phyloP scores from a whole-genome alignment of 2,797 vertebrate genomes.

The Sebastes alutus region DNA sequence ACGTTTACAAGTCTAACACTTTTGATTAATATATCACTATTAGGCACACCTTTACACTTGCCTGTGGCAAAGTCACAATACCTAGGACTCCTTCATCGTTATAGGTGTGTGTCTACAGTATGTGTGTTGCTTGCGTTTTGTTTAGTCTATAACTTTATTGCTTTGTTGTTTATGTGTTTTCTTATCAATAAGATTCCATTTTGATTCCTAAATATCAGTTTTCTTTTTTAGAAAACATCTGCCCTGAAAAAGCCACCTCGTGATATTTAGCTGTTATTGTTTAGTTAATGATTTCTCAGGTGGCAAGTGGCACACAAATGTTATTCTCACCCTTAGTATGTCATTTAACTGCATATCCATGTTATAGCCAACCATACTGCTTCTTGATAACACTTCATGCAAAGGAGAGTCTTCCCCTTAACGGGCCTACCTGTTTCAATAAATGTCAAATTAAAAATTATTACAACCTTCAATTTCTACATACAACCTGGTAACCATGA shows the following conservation, averaged over 20 bases:
- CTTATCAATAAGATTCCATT: not conserved
- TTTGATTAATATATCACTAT: not conserved
- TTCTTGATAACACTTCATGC: not conserved
- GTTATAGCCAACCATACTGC: no score
- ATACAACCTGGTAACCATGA: conserved; percentile 37
- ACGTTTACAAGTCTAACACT: not conserved
- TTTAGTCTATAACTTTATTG: not conserved
- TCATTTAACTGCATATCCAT: not conserved
- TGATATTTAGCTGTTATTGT: not conserved
- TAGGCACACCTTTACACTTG: not conserved
- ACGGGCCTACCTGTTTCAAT: not conserved
- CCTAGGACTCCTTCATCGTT: not conserved
- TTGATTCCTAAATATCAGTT: not conserved
- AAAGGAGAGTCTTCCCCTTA: not conserved
- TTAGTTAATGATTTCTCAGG: not conserved
- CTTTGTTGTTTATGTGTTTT: not conserved
- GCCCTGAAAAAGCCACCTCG: not conserved
- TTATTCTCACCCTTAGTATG: not conserved
- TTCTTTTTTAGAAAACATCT: not conserved
- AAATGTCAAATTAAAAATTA: not conserved
- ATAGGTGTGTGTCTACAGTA: not conserved
- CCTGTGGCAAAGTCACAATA: no score
- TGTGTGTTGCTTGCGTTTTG: not conserved
- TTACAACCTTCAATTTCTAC: not conserved
- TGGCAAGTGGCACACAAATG: not conserved